Evolutionary conservation across 2,797 vertebrate genomes (phyloP).

Genomic region (Rhadinocentrus ornatus): DNA sequence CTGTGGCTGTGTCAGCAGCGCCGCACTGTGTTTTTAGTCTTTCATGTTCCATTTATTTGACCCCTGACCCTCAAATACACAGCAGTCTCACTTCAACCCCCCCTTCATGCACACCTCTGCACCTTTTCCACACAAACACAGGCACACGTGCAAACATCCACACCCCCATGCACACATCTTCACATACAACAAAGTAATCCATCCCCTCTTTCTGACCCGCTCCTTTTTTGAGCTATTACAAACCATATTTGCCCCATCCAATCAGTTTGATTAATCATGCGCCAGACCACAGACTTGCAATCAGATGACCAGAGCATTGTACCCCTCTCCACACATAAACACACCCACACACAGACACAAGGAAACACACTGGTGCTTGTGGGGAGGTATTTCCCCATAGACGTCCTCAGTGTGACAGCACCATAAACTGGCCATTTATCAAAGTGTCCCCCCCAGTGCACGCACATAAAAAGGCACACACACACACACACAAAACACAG

Average conservation of each 20-base stretch:
- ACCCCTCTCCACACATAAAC: constrained; percentile 49
- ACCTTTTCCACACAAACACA: constrained; percentile 39
- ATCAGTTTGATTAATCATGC: constrained; percentile 96
- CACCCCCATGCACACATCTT: constrained; percentile 46
- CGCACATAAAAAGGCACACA: constrained; percentile 48
- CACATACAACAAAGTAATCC: constrained; percentile 65
- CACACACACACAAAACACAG: constrained; percentile 3
- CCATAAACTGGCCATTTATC: constrained; percentile 95
- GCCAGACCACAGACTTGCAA: constrained; percentile 88
- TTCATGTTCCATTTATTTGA: constrained; percentile 85
- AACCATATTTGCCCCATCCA: constrained; percentile 89
- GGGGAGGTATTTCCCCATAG: constrained; percentile 89
- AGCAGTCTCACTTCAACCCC: constrained; percentile 56
- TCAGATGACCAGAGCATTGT: constrained; percentile 86
- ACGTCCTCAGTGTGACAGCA: constrained; percentile 88
- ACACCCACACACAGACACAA: constrained; percentile 41
- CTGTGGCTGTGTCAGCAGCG: constrained; percentile 78
- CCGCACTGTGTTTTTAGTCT: constrained; percentile 71
- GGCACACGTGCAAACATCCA: constrained; percentile 33
- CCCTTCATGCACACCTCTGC: constrained; percentile 53
- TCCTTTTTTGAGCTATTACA: constrained; percentile 86
- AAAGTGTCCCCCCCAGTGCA: constrained; percentile 84
- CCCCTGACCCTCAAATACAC: constrained; percentile 72
- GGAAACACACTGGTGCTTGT: constrained; percentile 67
- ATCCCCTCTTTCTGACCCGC: constrained; percentile 86